phyloP scores from a whole-genome alignment of 2,888 invertebrate genomes.

The Perithous albicinctus region DNA sequence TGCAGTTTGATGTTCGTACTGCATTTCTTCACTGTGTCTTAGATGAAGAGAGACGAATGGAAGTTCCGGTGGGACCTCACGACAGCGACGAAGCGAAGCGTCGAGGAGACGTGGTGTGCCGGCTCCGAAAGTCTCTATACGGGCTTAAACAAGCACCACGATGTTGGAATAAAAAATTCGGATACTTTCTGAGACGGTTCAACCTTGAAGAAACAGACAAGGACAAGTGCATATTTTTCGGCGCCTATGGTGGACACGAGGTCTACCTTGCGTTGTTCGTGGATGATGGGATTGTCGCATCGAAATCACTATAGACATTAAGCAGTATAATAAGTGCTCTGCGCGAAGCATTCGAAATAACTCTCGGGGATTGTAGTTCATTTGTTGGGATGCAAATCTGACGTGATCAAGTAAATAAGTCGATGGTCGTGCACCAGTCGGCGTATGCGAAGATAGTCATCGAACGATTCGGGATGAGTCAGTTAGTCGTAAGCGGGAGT shows the following conservation, averaged over 20 bases:
- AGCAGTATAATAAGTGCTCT: slow-evolving; percentile 61
- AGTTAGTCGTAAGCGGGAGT: too few species aligned
- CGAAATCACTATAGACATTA: slow-evolving; percentile 45
- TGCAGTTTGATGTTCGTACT: slow-evolving; percentile 49
- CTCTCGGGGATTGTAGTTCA: slow-evolving; percentile 36
- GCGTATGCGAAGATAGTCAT: too few species aligned
- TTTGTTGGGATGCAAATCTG: slow-evolving; percentile 71
- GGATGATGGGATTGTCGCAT: slow-evolving; percentile 42
- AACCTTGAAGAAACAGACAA: slow-evolving; percentile 39
- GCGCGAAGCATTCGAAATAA: slow-evolving; percentile 63
- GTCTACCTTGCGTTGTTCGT: slow-evolving; percentile 52
- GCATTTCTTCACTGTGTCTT: slow-evolving; percentile 40
- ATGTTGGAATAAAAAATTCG: slow-evolving; percentile 37
- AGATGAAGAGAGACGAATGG: slow-evolving; percentile 35
- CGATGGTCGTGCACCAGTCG: slow-evolving; percentile 55
- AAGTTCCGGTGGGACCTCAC: slow-evolving; percentile 37
- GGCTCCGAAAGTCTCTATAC: slow-evolving; percentile 21
- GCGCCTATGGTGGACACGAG: slow-evolving; percentile 15
- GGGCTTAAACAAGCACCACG: slow-evolving; percentile 50
- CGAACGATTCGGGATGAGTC: too few species aligned
- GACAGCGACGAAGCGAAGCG: slow-evolving; percentile 33
- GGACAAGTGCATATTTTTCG: slow-evolving; percentile 40
- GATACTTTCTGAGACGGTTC: slow-evolving; percentile 25
- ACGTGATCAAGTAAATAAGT: slow-evolving; percentile 43
- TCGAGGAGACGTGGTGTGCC: slow-evolving; percentile 45